A percentile compares a stretch with the other conserved stretches of the same genome.
Conservation (phyloP, 2,888 invertebrate genomes). For the Biston betularia region DNA sequence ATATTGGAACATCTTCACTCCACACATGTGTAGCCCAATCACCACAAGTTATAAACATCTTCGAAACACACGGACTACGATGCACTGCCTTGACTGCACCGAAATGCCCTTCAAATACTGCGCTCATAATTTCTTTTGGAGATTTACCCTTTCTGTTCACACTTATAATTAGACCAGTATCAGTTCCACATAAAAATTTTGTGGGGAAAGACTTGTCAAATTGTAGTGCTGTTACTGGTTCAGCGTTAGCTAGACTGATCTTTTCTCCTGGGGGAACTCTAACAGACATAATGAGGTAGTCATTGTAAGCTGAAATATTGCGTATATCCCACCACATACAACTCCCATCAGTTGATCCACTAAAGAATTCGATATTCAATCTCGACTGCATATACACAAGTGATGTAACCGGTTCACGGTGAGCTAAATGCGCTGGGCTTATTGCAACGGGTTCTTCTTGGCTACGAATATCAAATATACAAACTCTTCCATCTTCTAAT, state of each 20-base stretch:
- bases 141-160: conserved; percentile 89
- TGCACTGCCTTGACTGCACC: conserved; percentile 87
- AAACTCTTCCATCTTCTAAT: conserved; percentile 65
- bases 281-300: conserved; percentile 87
- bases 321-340: conserved; percentile 89
- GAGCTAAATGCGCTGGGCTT: conserved; percentile 76
- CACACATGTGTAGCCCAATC: conserved; percentile 88
- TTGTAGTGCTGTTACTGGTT: conserved; percentile 88
- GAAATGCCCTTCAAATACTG: conserved; percentile 83
- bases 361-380: conserved; percentile 86
- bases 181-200: conserved; percentile 72
- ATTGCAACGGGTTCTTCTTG: conserved; percentile 90
- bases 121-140: conserved; percentile 85
- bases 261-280: conserved; percentile 73
- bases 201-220: conserved; percentile 89
- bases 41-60: conserved; percentile 89
- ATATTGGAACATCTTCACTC: conserved; percentile 87
- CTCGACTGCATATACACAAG: conserved; percentile 86
- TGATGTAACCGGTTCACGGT: conserved; percentile 82
- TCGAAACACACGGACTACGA: conserved; percentile 87
- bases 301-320: conserved; percentile 85
- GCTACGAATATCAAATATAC: conserved; percentile 91
- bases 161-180: conserved; percentile 76
- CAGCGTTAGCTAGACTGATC: conserved; percentile 77
- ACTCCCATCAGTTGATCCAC: conserved; percentile 86